These are phyloP conservation scores for Hydropsyche betteni DNA, from an alignment of 2,888 invertebrate genomes.

Conservation along the genomic window DNA sequence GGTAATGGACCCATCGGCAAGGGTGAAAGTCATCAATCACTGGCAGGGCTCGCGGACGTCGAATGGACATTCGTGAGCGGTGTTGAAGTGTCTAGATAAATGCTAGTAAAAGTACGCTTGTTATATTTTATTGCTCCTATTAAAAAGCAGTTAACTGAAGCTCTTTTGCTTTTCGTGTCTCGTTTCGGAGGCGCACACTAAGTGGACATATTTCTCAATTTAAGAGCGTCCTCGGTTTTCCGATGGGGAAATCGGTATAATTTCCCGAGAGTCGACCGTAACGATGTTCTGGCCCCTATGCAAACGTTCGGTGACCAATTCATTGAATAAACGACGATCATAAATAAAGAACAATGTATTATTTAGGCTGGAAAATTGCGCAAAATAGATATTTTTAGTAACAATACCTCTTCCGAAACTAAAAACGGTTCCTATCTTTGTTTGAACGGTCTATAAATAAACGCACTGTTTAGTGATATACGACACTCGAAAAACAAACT, in stretches of 20 bases:
- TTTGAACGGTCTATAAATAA: no score
- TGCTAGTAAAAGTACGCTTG: background rate
- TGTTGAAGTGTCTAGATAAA: conserved; percentile 4
- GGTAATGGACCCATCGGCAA: conserved; percentile 24
- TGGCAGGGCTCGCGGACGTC: background rate
- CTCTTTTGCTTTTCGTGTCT: background rate
- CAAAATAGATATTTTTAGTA: no score
- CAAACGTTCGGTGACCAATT: conserved; percentile 17
- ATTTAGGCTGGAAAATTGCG: no score
- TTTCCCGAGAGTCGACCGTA: conserved; percentile 19
- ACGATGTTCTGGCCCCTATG: conserved; percentile 9
- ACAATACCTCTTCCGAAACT: no score
- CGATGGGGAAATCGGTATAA: conserved; percentile 17
- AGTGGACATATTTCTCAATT: conserved; percentile 2
- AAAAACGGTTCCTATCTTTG: no score
- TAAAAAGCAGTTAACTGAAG: conserved; percentile 1
- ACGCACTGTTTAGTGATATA: no score
- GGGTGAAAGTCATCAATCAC: conserved; percentile 28
- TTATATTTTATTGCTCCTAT: background rate
- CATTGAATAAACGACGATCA: background rate
- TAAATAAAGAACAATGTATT: no score
- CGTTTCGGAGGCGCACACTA: background rate
- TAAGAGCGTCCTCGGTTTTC: conserved; percentile 7
- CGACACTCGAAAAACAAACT: no score
- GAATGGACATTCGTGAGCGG: background rate